Conservation (phyloP, 1,140 invertebrate genomes). For the Gonioctena quinquepunctata region DNA sequence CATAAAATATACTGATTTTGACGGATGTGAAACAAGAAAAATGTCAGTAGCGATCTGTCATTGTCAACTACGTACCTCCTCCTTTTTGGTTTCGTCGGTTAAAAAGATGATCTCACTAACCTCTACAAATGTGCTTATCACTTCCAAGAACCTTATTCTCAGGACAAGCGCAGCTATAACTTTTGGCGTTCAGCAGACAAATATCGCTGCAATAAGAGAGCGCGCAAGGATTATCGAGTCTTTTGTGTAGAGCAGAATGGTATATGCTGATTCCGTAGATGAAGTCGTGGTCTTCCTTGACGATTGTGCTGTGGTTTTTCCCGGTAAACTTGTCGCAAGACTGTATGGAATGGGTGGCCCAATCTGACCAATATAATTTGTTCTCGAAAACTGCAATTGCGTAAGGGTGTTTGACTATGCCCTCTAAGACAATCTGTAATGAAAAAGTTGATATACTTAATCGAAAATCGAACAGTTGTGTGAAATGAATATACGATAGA, state of each 20-base stretch:
- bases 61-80: too few relatives aligned
- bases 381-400: conserved; percentile 87
- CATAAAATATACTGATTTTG: too few relatives aligned
- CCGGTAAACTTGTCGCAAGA: conserved; percentile 71
- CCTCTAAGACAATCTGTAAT: conserved; percentile 59
- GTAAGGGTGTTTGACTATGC: conserved; percentile 74
- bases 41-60: too few relatives aligned
- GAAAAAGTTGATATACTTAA: too few relatives aligned
- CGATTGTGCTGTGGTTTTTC: conserved; percentile 61
- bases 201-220: conserved; percentile 74
- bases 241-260: conserved; percentile 64
- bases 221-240: conserved; percentile 71
- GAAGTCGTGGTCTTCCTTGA: conserved; percentile 57
- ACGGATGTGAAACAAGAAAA: too few relatives aligned
- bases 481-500: too few relatives aligned
- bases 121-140: conserved; percentile 61
- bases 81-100: too few relatives aligned
- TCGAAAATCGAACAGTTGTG: too few relatives aligned
- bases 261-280: conserved; percentile 71
- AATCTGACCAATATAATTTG: conserved; percentile 86
- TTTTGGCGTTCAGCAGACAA: conserved; percentile 72
- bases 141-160: conserved; percentile 64
- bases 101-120: too few relatives aligned
- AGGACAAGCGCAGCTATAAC: conserved; percentile 78
- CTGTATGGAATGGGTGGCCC: conserved; percentile 67